Evolutionary conservation across 2,113 vertebrate species (phyloP).

Genomic region (Gasterosteus aculeatus): DNA sequence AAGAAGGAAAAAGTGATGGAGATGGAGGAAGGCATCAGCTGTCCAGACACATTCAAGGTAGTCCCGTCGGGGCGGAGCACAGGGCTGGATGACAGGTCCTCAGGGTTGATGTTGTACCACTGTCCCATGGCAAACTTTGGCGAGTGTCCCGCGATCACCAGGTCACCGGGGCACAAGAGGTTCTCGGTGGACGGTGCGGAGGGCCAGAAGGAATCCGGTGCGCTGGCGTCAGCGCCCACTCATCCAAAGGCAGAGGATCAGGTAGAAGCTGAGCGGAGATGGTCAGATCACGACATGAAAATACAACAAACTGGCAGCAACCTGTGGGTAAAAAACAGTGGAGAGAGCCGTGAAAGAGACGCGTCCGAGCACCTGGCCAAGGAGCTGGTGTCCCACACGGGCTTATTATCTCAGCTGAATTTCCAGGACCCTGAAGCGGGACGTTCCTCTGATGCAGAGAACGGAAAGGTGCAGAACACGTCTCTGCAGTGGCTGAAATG

Average conservation of each 20-base stretch:
- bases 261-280: slow-evolving; percentile 68
- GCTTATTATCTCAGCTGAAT: slow-evolving; percentile 47
- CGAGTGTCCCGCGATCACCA: neutral
- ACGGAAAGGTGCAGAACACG: slow-evolving; percentile 72
- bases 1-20: slow-evolving; percentile 2
- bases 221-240: slow-evolving; percentile 1
- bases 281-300: slow-evolving; percentile 38
- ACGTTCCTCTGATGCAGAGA: slow-evolving; percentile 35
- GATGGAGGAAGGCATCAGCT: slow-evolving; percentile 16
- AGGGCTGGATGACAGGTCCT: slow-evolving; percentile 25
- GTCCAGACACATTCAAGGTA: neutral
- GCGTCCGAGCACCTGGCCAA: slow-evolving; percentile 85
- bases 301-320: neutral
- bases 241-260: slow-evolving; percentile 43
- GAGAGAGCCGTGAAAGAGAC: slow-evolving; percentile 84
- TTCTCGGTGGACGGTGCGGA: slow-evolving; percentile 19
- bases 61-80: slow-evolving; percentile 1
- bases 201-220: slow-evolving; percentile 21
- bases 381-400: slow-evolving; percentile 81
- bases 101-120: slow-evolving; percentile 32
- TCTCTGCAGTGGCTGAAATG: slow-evolving; percentile 80
- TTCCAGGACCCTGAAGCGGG: slow-evolving; percentile 4
- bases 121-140: slow-evolving; percentile 6
- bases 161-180: slow-evolving; percentile 20
- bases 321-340: slow-evolving; percentile 7